Evolutionary conservation across 2,888 invertebrate species (phyloP).

Genomic region (Campoplex capitator): DNA sequence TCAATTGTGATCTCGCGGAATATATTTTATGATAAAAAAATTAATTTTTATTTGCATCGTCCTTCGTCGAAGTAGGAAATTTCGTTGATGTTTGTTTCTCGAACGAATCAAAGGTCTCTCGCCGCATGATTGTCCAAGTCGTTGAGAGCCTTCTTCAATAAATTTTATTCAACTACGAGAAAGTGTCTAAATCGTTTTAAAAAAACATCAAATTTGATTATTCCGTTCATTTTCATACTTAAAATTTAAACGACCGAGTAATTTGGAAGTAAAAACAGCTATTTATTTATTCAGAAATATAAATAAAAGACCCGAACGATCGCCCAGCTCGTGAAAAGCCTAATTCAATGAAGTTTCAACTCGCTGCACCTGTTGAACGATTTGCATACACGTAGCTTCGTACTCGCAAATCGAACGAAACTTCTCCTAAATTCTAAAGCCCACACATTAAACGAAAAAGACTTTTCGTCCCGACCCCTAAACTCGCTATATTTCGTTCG

Average conservation of each 20-base stretch:
- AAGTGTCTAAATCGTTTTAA: too few species aligned
- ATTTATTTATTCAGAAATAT: background rate
- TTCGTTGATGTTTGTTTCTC: background rate
- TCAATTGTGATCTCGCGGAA: constrained; percentile 19
- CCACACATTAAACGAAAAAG: background rate
- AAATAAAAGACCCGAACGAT: background rate
- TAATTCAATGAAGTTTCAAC: background rate
- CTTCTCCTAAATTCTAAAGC: constrained; percentile 10
- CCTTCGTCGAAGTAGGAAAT: background rate
- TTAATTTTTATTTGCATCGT: constrained; percentile 1
- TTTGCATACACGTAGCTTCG: constrained; percentile 16
- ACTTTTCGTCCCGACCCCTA: background rate
- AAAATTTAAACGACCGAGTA: background rate
- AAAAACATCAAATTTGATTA: background rate
- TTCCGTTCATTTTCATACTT: background rate
- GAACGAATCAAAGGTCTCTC: background rate
- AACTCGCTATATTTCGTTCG: background rate
- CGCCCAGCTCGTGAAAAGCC: background rate
- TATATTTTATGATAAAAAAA: constrained; percentile 18
- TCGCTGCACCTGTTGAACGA: constrained; percentile 12
- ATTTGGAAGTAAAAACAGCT: background rate
- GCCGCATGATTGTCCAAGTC: background rate
- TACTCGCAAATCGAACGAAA: background rate
- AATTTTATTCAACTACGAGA: background rate
- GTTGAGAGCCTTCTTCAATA: background rate